phyloP scores from a whole-genome alignment of 2,797 vertebrate genomes.

The Arrhamphus sclerolepis region DNA sequence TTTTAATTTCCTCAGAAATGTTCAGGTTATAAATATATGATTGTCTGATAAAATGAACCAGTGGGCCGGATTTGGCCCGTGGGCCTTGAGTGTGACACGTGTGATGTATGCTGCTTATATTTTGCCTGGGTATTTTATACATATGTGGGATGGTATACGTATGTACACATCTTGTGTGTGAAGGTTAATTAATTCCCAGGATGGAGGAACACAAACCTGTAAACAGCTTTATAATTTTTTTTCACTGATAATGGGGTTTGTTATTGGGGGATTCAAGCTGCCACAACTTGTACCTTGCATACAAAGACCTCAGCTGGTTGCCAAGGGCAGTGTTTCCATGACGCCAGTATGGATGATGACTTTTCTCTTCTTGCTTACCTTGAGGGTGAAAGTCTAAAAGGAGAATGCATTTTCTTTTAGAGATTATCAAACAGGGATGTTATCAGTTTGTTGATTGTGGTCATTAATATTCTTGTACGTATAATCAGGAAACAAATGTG shows the following conservation, averaged over 20 bases:
- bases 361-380: constrained; percentile 26
- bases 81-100: too few relatives aligned
- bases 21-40: too few relatives aligned
- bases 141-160: neutral
- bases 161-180: constrained; percentile 28
- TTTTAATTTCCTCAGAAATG: too few relatives aligned
- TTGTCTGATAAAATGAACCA: too few relatives aligned
- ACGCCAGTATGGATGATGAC: constrained; percentile 20
- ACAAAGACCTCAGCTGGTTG: constrained; percentile 56
- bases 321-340: constrained; percentile 44
- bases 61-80: too few relatives aligned
- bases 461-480: neutral
- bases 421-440: neutral
- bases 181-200: constrained; percentile 58
- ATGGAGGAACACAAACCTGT: constrained; percentile 19
- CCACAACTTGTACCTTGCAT: constrained; percentile 26
- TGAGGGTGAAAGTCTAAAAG: constrained; percentile 7
- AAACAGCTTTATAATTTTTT: constrained; percentile 29
- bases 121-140: too few relatives aligned
- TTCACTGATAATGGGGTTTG: constrained; percentile 37
- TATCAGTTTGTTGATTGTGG: neutral
- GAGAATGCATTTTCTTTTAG: constrained; percentile 10
- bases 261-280: constrained; percentile 59
- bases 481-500: too few relatives aligned
- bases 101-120: too few relatives aligned